Evolutionary conservation across 2,888 invertebrate genomes (phyloP).

Genomic region (Torymus tubicola): DNA sequence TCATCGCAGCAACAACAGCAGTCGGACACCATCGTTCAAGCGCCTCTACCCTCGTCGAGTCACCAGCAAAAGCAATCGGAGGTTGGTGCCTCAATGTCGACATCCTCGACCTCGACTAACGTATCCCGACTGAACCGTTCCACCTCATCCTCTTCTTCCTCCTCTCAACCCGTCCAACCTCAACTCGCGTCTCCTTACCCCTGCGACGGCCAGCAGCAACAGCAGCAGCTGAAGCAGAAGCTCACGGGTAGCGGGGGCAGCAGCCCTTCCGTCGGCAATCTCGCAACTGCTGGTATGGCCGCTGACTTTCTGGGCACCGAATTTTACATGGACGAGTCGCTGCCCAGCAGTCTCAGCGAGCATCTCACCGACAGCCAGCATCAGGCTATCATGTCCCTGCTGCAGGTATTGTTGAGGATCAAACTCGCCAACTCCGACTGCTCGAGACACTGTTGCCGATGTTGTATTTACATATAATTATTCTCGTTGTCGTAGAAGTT

Average conservation of each 20-base stretch:
- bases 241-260: slow-evolving; percentile 73
- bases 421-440: slow-evolving; percentile 31
- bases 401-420: slow-evolving; percentile 73
- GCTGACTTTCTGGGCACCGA: slow-evolving; percentile 87
- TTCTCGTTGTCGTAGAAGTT: no score
- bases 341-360: slow-evolving; percentile 89
- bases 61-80: slow-evolving; percentile 70
- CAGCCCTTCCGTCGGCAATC: slow-evolving; percentile 74
- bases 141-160: slow-evolving; percentile 62
- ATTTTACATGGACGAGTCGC: slow-evolving; percentile 92
- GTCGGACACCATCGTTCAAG: neutral
- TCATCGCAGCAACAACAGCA: slow-evolving; percentile 57
- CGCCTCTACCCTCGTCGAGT: slow-evolving; percentile 61
- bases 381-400: slow-evolving; percentile 75
- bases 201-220: slow-evolving; percentile 57
- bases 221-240: slow-evolving; percentile 68
- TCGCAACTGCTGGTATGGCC: slow-evolving; percentile 65
- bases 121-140: slow-evolving; percentile 67
- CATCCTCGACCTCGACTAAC: slow-evolving; percentile 72
- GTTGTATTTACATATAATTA: neutral
- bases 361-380: slow-evolving; percentile 79
- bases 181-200: slow-evolving; percentile 67
- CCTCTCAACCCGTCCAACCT: slow-evolving; percentile 69
- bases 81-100: slow-evolving; percentile 72
- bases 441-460: slow-evolving; percentile 13